phyloP scores from a whole-genome alignment of 2,797 vertebrate genomes.

The Sciurus vulgaris region DNA sequence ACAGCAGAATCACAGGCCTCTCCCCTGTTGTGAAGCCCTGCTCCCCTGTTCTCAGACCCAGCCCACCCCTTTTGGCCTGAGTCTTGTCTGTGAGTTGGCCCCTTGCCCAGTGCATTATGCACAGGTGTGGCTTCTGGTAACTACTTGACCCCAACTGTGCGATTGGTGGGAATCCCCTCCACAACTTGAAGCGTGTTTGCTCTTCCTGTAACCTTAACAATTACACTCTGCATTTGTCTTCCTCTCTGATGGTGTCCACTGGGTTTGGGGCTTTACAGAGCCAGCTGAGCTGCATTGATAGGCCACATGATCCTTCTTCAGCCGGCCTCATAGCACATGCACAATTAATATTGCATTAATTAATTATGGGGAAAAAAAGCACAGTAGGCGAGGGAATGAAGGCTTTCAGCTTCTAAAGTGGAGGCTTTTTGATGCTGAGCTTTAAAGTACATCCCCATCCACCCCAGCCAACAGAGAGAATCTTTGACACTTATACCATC shows the following conservation, averaged over 20 bases:
- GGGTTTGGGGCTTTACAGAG: not conserved
- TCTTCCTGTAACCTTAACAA: not conserved
- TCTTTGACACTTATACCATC: slow-evolving; percentile 81
- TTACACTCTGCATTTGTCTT: rapidly evolving
- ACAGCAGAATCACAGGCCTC: slow-evolving; percentile 44
- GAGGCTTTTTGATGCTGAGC: slow-evolving; percentile 87
- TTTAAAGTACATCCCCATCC: slow-evolving; percentile 85
- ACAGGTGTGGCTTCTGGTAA: slow-evolving; percentile 74
- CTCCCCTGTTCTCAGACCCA: not conserved
- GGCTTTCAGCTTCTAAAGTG: slow-evolving; percentile 85
- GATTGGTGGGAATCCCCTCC: not conserved
- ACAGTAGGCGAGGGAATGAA: slow-evolving; percentile 85
- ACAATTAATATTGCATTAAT: slow-evolving; percentile 87
- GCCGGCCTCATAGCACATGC: slow-evolving; percentile 72
- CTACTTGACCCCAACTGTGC: rapidly evolving
- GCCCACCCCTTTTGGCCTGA: not conserved
- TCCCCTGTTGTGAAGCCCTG: not conserved
- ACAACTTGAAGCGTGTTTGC: not conserved
- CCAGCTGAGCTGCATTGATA: slow-evolving; percentile 37
- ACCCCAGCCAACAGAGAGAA: slow-evolving; percentile 80
- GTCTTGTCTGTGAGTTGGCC: slow-evolving; percentile 27
- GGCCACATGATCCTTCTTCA: slow-evolving; percentile 53
- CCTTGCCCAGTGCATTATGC: not conserved
- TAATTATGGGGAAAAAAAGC: slow-evolving; percentile 79
- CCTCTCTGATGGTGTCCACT: not conserved